Evolutionary conservation across 2,888 invertebrate genomes (phyloP).

Genomic region (Yponomeuta malinellus): DNA sequence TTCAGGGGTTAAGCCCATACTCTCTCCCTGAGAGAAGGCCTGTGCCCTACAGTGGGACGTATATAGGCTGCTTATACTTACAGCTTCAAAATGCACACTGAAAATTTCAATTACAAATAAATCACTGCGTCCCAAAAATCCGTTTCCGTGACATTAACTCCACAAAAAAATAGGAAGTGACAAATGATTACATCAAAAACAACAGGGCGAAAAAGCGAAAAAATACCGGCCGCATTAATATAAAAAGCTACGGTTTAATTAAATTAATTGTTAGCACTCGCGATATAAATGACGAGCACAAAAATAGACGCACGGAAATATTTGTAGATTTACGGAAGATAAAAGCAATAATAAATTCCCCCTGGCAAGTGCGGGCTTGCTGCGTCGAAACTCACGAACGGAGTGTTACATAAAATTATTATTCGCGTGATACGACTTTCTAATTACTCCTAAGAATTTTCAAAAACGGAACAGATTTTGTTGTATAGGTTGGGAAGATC

Average conservation of each 20-base stretch:
- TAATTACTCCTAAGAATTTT: not conserved
- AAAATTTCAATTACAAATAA: not conserved
- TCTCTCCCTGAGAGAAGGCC: too few species aligned
- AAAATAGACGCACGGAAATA: constrained; percentile 46
- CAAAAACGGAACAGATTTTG: not conserved
- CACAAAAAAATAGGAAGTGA: constrained; percentile 32
- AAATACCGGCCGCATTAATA: constrained; percentile 50
- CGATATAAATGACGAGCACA: constrained; percentile 70
- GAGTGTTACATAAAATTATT: too few species aligned
- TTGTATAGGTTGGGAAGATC: too few species aligned
- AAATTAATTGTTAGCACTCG: constrained; percentile 57
- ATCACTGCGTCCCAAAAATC: not conserved
- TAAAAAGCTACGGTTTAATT: constrained; percentile 15
- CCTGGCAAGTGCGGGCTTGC: constrained; percentile 30
- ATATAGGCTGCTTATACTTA: too few species aligned
- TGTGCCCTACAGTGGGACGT: too few species aligned
- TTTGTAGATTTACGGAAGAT: constrained; percentile 61
- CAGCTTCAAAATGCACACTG: not conserved
- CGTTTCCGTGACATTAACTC: constrained; percentile 30
- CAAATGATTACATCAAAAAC: constrained; percentile 57
- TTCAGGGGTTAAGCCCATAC: too few species aligned
- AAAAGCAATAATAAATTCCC: constrained; percentile 70
- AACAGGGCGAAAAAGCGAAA: constrained; percentile 25
- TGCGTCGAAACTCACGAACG: constrained; percentile 26
- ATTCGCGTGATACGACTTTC: too few species aligned